Evolutionary conservation across 2,888 invertebrate genomes (phyloP).

Genomic region (Mamestra brassicae): DNA sequence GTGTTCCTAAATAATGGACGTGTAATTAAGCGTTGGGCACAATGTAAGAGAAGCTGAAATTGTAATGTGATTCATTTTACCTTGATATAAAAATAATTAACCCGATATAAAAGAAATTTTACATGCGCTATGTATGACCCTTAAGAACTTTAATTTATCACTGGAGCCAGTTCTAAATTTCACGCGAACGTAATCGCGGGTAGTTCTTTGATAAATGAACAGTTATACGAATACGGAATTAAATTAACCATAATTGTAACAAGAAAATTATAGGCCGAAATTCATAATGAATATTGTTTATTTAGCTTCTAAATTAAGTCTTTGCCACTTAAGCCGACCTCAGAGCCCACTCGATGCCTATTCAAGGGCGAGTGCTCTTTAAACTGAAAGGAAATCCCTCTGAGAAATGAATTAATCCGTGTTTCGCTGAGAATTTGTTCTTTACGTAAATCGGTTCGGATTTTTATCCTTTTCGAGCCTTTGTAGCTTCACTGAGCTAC

Average conservation of each 20-base stretch:
- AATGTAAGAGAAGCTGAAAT: constrained; percentile 39
- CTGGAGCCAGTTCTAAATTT: no score
- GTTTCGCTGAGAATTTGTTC: constrained; percentile 70
- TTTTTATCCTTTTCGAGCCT: constrained; percentile 67
- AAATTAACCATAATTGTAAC: constrained; percentile 22
- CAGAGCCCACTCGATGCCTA: constrained; percentile 68
- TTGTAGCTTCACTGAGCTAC: constrained; percentile 55
- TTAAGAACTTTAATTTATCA: no score
- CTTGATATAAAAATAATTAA: not conserved
- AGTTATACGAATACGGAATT: not conserved
- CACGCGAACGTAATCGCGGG: no score
- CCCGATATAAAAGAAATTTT: no score
- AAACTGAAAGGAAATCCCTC: constrained; percentile 72
- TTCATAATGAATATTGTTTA: constrained; percentile 57
- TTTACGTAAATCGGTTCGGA: constrained; percentile 67
- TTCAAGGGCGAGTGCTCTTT: constrained; percentile 72
- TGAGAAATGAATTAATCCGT: constrained; percentile 73
- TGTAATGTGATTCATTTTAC: constrained; percentile 31
- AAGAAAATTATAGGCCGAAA: constrained; percentile 14
- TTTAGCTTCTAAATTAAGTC: constrained; percentile 70
- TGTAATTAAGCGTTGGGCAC: constrained; percentile 41
- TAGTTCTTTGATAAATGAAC: not conserved
- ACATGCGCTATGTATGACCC: no score
- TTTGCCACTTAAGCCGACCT: constrained; percentile 71
- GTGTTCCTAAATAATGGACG: constrained; percentile 43